Conservation (phyloP, 2,888 invertebrate species). For the Liopterus haemorrhoidalis region DNA sequence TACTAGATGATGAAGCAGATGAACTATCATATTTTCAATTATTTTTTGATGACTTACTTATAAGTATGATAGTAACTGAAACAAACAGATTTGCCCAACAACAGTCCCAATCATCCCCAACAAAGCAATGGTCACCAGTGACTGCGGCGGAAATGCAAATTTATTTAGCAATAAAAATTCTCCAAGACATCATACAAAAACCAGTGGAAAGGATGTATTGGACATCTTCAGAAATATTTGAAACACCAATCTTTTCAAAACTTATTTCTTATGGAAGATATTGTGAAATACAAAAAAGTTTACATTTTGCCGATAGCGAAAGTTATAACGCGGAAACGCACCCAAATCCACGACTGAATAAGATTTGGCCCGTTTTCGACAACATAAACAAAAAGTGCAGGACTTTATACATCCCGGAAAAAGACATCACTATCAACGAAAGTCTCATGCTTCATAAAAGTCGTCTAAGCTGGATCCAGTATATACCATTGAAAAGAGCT, state of each 20-base stretch:
- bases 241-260: no score
- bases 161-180: conserved; percentile 16
- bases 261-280: neutral
- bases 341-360: conserved; percentile 19
- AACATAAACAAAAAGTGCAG: conserved; percentile 12
- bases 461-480: conserved; percentile 35
- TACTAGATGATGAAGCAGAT: no score
- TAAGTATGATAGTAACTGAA: no score
- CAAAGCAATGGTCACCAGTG: no score
- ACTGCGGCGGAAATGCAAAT: no score
- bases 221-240: conserved; percentile 12
- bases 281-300: conserved; percentile 9
- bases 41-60: no score
- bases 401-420: conserved; percentile 21
- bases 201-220: conserved; percentile 25
- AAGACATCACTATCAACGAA: conserved; percentile 32
- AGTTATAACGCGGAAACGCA: conserved; percentile 11
- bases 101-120: no score
- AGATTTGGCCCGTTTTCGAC: conserved; percentile 26
- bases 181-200: conserved; percentile 19
- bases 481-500: conserved; percentile 35
- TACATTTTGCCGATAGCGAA: conserved; percentile 13
- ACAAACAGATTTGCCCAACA: no score
- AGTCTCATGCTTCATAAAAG: conserved; percentile 36
- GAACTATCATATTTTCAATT: no score